Percentiles rank a stretch among this genome's conserved stretches.
phyloP scores from a whole-genome alignment of 2,113 vertebrate species.

The Actinemys pallida region DNA sequence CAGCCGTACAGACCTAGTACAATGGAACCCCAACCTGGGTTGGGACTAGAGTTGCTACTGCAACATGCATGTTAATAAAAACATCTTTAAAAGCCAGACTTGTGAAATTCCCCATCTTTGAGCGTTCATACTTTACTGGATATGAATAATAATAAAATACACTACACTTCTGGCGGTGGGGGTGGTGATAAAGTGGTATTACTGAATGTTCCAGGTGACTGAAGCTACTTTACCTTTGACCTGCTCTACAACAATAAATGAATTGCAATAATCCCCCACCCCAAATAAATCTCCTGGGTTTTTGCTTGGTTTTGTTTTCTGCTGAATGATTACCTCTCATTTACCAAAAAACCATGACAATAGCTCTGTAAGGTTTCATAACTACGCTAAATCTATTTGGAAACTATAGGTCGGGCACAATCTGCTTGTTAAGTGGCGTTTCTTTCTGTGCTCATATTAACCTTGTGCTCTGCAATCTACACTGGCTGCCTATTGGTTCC shows the following conservation, averaged over 20 bases:
- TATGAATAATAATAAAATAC: background rate
- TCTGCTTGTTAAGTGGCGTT: background rate
- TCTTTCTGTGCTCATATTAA: background rate
- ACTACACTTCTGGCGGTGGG: background rate
- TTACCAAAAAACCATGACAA: background rate
- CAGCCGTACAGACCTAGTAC: background rate
- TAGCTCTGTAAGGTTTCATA: background rate
- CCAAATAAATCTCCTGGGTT: background rate
- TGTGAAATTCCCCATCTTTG: background rate
- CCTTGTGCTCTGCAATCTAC: background rate
- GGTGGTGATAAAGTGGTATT: background rate
- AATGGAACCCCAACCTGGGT: background rate
- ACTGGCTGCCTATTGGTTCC: background rate
- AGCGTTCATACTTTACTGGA: background rate
- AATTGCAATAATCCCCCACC: background rate
- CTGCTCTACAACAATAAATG: background rate
- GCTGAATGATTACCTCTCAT: slow-evolving; percentile 3
- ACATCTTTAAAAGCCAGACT: background rate
- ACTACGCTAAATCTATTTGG: background rate
- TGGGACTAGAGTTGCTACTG: background rate
- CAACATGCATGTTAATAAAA: rapidly evolving
- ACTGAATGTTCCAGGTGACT: background rate
- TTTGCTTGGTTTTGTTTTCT: slow-evolving; percentile 35
- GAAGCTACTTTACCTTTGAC: background rate
- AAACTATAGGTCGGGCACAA: background rate